Conservation (phyloP, 2,797 vertebrate species). For the Megaceryle alcyon region DNA sequence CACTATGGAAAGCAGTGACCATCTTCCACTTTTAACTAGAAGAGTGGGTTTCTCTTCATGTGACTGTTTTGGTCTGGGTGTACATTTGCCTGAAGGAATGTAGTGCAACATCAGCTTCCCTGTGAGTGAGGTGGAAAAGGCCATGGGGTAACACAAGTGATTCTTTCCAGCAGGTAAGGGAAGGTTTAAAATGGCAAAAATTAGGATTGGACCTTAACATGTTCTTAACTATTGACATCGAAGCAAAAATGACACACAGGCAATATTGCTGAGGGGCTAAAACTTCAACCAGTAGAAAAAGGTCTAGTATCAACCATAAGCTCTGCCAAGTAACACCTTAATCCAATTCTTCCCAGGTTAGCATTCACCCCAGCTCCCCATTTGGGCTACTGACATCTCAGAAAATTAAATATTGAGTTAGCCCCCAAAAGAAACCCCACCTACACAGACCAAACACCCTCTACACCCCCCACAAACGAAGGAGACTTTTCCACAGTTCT, state of each 20-base stretch:
- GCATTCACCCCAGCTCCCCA: neutral
- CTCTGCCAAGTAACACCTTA: neutral
- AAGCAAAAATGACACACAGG: neutral
- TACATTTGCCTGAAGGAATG: neutral
- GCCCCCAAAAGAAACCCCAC: neutral
- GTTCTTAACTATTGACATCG: neutral
- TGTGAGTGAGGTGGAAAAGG: neutral
- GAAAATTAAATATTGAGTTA: constrained; percentile 7
- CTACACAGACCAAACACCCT: neutral
- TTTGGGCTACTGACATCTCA: neutral
- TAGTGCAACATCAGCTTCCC: neutral
- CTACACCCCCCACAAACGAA: neutral
- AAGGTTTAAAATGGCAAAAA: neutral
- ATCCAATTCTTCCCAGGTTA: neutral
- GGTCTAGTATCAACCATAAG: neutral
- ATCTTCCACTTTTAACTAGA: neutral
- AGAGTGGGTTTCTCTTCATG: neutral
- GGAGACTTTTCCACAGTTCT: constrained; percentile 16
- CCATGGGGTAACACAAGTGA: neutral
- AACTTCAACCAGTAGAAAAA: neutral
- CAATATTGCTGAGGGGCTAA: neutral
- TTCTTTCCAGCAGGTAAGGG: neutral
- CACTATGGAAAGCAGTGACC: neutral
- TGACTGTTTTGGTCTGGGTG: neutral
- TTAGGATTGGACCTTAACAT: neutral